phyloP scores from a whole-genome alignment of 2,797 vertebrate species.

The Neosilurus hyrtlii region DNA sequence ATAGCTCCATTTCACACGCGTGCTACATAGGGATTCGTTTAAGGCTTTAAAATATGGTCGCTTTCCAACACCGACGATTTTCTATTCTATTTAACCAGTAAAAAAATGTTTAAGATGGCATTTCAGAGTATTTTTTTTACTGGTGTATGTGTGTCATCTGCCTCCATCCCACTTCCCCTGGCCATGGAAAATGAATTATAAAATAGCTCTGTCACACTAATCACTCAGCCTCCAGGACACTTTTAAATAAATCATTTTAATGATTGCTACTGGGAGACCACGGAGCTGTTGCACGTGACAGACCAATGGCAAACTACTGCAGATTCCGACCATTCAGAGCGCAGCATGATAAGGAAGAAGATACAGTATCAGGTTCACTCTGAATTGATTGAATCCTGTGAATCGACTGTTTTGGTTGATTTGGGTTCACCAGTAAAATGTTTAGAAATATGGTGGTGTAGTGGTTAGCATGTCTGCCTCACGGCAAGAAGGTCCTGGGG shows the following conservation, averaged over 20 bases:
- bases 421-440: background rate
- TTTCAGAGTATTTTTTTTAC: conserved; percentile 54
- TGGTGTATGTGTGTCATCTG: conserved; percentile 66
- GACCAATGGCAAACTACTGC: conserved; percentile 55
- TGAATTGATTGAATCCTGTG: background rate
- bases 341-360: background rate
- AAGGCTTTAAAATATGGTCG: background rate
- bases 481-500: no score
- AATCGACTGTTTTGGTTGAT: background rate
- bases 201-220: conserved; percentile 75
- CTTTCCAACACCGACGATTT: conserved; percentile 9
- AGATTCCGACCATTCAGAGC: conserved; percentile 23
- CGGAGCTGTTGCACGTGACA: conserved; percentile 43
- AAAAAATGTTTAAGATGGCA: conserved; percentile 64
- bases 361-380: background rate
- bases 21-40: background rate
- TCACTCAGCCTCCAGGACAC: conserved; percentile 70
- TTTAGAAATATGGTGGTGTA: no score
- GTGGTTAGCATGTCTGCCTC: no score
- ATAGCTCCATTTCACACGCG: conserved; percentile 50
- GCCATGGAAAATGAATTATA: conserved; percentile 74
- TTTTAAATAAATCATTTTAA: conserved; percentile 79
- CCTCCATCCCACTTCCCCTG: conserved; percentile 70
- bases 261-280: conserved; percentile 67
- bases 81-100: conserved; percentile 63